A percentile compares a stretch with the other conserved stretches of the same genome.
Evolutionary conservation across 2,113 vertebrate genomes (phyloP).

Genomic region (Toxotes chatareus): DNA sequence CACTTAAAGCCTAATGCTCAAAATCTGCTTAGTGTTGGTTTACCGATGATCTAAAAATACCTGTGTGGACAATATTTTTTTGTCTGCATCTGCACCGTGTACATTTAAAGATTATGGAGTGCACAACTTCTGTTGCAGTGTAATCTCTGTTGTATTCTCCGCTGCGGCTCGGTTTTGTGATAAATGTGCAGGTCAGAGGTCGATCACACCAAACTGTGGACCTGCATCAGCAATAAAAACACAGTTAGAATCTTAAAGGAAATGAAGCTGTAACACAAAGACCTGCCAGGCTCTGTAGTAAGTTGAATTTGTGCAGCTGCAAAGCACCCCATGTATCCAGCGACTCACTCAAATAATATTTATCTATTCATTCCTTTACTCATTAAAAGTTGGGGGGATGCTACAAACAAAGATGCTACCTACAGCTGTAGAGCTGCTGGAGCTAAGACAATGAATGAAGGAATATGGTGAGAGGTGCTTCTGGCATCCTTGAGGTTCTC

Average conservation of each 20-base stretch:
- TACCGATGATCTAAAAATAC: conserved; percentile 5
- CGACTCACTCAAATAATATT: conserved; percentile 21
- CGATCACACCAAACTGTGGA: conserved; percentile 2
- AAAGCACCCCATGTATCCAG: not conserved
- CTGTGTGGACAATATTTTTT: not conserved
- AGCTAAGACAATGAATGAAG: not conserved
- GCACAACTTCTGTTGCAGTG: not conserved
- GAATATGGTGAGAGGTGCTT: not conserved
- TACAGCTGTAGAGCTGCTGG: not conserved
- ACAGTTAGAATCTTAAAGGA: conserved; percentile 11
- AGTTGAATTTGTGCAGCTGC: not conserved
- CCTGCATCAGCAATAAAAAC: conserved; percentile 16
- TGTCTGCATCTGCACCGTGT: conserved; percentile 10
- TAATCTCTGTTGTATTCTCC: conserved; percentile 12
- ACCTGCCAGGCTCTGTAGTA: not conserved
- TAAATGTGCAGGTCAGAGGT: conserved; percentile 44
- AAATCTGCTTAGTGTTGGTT: not conserved
- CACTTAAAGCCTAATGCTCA: not conserved
- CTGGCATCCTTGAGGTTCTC: not conserved
- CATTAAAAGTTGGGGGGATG: conserved; percentile 10
- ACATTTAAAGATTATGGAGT: not conserved
- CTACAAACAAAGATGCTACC: not conserved
- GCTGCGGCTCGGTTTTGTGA: conserved; percentile 16
- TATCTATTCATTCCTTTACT: conserved; percentile 14
- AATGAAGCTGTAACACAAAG: conserved; percentile 30